Base-by-base conservation (phyloP, 2,888 invertebrate species). In the Lasioglossum villosulum region DNA sequence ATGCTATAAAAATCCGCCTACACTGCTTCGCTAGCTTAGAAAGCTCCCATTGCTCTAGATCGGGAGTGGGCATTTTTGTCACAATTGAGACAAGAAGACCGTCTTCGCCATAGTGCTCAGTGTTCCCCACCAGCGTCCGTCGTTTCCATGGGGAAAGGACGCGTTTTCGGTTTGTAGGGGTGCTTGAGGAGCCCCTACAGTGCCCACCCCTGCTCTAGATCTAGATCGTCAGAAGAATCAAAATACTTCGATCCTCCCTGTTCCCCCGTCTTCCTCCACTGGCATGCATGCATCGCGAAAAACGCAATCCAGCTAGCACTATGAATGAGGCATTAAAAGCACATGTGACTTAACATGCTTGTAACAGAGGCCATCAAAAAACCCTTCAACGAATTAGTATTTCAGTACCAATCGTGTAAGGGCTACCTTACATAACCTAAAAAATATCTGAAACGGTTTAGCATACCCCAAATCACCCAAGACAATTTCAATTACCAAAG, bases 241-340 rank as follows among this genome's bases (percentile, higher is more conserved):
- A 6, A 34, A 68, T 70, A 74, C 56, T 74, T 81, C 73, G 78
- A 82, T 75, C 86, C 78, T 84, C 80, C 75, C 84, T 88, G 82
- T 81, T 72, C 71, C 84, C 84, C 48, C 77, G 59, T 80, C 59
- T 63, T 82, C 80, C 84, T 45, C 73, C 72, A 72, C 71, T 74
- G 59, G 68, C 79, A 76, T 83, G 83, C 70, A 85, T 76, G 76
- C 81, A 74, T 75, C 39, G 80, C 75, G 77, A 48, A 27, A 39
- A 71, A 30, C 8, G 71, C 48, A 71, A 48, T 48, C 39, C 56
- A 68, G 71, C 39, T 48, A 68, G 68, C 37, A 68, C 37, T 23
- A n/a, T 37, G 37, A 68, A 37, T 5, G 39, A 68, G 39, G 10
- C 39, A 34, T 68, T 23, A 39, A n/a, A 66, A 34, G 23, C n/a